These are phyloP conservation scores for Leuctra nigra DNA, from an alignment of 2,888 invertebrate species.

Conservation along the genomic window DNA sequence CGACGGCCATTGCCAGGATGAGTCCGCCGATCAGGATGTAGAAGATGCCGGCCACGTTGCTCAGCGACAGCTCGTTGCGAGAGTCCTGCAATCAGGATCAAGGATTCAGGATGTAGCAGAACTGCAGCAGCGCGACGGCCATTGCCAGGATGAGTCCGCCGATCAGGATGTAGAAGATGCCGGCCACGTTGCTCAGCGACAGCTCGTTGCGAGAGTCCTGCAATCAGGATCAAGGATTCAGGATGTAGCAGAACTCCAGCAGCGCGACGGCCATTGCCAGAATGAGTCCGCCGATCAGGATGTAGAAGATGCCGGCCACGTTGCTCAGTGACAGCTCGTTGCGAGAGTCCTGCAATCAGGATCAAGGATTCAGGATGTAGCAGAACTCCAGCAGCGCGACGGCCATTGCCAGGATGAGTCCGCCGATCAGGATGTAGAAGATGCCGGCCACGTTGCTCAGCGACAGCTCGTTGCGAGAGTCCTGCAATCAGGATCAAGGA, in stretches of 20 bases:
- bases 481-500: too few relatives aligned
- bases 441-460: constrained; percentile 98
- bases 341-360: constrained; percentile 65
- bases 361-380: too few relatives aligned
- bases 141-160: constrained; percentile 88
- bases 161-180: constrained; percentile 96
- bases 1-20: constrained; percentile 82
- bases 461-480: constrained; percentile 80
- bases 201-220: constrained; percentile 81
- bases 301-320: constrained; percentile 99
- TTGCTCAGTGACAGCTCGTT: constrained; percentile 92
- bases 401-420: constrained; percentile 80
- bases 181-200: constrained; percentile 96
- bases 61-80: constrained; percentile 83
- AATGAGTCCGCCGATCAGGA: constrained; percentile 88
- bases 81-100: constrained; percentile 69
- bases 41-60: constrained; percentile 98
- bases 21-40: constrained; percentile 96
- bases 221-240: too few relatives aligned
- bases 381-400: constrained; percentile 94
- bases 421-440: constrained; percentile 96
- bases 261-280: constrained; percentile 88
- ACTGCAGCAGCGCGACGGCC: constrained; percentile 87
- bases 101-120: too few relatives aligned
- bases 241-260: constrained; percentile 93